These are phyloP conservation scores for Druon quercuslanigerum DNA, from an alignment of 1,140 invertebrate species.

Conservation along the genomic window DNA sequence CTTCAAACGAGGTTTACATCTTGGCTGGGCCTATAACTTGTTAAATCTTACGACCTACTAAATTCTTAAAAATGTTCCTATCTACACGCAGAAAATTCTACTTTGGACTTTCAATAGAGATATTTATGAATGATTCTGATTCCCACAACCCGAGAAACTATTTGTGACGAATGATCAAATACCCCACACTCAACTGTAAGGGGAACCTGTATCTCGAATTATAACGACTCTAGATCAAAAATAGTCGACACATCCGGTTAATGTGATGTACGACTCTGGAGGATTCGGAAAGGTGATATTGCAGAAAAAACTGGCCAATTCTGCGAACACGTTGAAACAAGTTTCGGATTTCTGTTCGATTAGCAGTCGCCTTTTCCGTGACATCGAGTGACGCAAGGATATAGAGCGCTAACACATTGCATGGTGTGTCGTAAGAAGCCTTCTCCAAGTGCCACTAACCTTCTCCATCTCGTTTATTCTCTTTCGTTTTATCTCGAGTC, in stretches of 20 bases:
- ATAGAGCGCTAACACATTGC: slow-evolving; percentile 31
- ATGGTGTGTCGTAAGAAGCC: slow-evolving; percentile 55
- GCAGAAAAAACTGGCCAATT: background rate
- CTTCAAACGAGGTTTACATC: background rate
- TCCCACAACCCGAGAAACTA: too few species aligned
- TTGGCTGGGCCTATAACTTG: too few species aligned
- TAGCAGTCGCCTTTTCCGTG: slow-evolving; percentile 32
- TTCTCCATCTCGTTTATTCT: slow-evolving; percentile 14
- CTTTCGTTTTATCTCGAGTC: background rate
- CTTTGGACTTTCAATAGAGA: background rate
- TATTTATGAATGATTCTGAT: background rate
- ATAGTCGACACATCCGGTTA: background rate
- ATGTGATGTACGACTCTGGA: background rate
- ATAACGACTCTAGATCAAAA: background rate
- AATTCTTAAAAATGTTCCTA: too few species aligned
- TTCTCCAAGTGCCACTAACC: slow-evolving; percentile 45
- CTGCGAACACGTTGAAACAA: background rate
- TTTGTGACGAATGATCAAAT: too few species aligned
- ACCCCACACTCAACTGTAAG: too few species aligned
- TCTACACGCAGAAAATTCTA: background rate
- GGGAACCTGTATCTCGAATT: too few species aligned
- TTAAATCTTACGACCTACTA: too few species aligned
- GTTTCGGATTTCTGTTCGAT: slow-evolving; percentile 16
- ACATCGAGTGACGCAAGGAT: slow-evolving; percentile 50
- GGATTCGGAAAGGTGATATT: background rate